Base-by-base conservation (phyloP, 23 tunicate species). In the Styela plicata region DNA sequence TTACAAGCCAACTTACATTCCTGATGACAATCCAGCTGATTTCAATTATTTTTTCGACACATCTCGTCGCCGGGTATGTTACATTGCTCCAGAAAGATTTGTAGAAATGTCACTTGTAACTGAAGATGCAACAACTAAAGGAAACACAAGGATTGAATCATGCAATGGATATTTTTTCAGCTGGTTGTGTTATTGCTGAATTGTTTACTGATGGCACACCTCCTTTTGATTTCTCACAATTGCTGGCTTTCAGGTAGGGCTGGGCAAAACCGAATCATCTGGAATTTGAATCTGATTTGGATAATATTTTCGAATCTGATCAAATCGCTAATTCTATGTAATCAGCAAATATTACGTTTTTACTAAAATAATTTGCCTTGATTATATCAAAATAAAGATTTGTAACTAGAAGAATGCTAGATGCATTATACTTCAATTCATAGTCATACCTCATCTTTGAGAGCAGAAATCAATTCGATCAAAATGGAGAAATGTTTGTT, bases 161-260 rank as follows among this genome's bases (percentile, higher is more conserved):
- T 66, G 86, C 91, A 16, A 90, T 86, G 92, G 99, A 95, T 69
- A 95, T 95, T 19, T 95, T 95, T 86, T 90, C 99, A 36, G 92
- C 92, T 69, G 99, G 99, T 34, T 95, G 99, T 79, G 96, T 95
- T 24, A 90, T 95, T 31, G 99, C 99, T 26, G 99, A 95, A 52
- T 69, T 95, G 21, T 95, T 95, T 66, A 86, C 95, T 0, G 99
- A 95, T 67, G 99, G 99, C 1, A 26, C 84, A 21, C 80, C 90
- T 2, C 69, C 88, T 2, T 95, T 95, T 84, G 93, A 93, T 74
- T 69, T 93, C 20, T 76, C 98, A 24, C 98, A 93, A 33, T 52
- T 93, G 44, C 87, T 93, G 1, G 85, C 87, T n/a, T 93, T 84
- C 75, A 76, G 81, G 81, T 76, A 76, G 27, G n/a, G n/a, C n/a